Evolutionary conservation across 2,888 invertebrate species (phyloP).

Genomic region (Alloplasta piceator): DNA sequence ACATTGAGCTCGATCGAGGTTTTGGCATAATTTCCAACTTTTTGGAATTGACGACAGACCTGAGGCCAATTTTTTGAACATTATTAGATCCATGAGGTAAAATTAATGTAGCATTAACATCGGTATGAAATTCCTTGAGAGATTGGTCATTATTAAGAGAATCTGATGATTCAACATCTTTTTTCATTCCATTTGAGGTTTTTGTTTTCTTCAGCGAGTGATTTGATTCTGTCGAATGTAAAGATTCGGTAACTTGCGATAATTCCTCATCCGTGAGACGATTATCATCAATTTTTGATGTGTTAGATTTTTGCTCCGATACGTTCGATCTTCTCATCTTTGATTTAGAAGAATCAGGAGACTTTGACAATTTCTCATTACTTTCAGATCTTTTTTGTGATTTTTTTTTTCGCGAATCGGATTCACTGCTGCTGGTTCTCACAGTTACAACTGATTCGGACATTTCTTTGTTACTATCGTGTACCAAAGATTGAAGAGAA

Average conservation of each 20-base stretch:
- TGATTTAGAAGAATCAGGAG: not conserved
- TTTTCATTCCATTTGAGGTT: too few relatives aligned
- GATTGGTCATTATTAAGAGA: too few relatives aligned
- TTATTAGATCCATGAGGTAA: too few relatives aligned
- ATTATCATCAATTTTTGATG: not conserved
- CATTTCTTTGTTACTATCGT: too few relatives aligned
- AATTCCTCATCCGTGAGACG: not conserved
- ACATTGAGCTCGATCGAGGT: constrained; percentile 13
- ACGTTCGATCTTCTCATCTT: not conserved
- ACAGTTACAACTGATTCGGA: too few relatives aligned
- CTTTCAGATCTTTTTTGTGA: not conserved
- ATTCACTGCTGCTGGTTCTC: too few relatives aligned
- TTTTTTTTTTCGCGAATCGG: not conserved
- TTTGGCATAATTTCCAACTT: not conserved
- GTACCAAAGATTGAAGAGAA: not conserved
- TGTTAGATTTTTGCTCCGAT: not conserved
- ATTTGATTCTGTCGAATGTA: too few relatives aligned
- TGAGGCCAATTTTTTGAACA: too few relatives aligned
- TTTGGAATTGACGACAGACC: not conserved
- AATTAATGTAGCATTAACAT: not conserved
- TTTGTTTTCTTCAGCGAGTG: too few relatives aligned
- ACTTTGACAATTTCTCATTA: not conserved
- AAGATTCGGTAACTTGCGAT: not conserved
- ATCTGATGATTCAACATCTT: too few relatives aligned
- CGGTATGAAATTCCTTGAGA: not conserved